Conservation (phyloP, 2,113 vertebrate genomes). For the Cottus gobio region DNA sequence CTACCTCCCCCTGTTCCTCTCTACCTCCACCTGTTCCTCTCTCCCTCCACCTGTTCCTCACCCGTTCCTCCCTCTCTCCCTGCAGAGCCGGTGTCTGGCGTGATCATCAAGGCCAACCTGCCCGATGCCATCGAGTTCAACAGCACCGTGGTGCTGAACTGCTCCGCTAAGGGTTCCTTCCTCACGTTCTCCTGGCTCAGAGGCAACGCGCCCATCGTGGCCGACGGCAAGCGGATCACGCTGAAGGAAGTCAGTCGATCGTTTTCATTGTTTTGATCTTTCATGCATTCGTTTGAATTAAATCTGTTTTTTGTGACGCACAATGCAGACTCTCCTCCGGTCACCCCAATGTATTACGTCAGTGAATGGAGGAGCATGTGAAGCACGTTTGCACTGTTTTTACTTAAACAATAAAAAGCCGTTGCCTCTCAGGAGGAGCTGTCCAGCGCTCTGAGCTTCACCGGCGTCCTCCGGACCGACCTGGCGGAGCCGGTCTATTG, state of each 20-base stretch:
- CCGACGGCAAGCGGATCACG: slow-evolving; percentile 10
- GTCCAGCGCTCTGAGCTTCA: slow-evolving; percentile 63
- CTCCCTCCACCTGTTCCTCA: no score
- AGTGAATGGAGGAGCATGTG: no score
- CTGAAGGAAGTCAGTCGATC: slow-evolving; percentile 9
- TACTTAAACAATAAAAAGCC: no score
- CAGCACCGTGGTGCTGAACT: slow-evolving; percentile 74
- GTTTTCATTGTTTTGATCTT: no score
- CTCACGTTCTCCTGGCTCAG: slow-evolving; percentile 74
- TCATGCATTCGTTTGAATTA: not conserved
- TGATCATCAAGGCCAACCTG: slow-evolving; percentile 46
- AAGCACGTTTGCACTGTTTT: not conserved
- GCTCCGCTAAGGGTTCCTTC: slow-evolving; percentile 73
- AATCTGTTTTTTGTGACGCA: not conserved
- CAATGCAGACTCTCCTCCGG: not conserved
- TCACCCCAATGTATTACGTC: no score
- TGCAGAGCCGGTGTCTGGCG: slow-evolving; percentile 70
- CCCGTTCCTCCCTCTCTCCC: not conserved
- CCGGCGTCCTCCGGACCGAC: slow-evolving; percentile 54
- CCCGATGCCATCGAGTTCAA: slow-evolving; percentile 68
- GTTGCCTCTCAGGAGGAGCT: not conserved
- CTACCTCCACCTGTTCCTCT: no score
- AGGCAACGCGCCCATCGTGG: not conserved
- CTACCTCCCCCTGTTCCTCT: no score
- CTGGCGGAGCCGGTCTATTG: slow-evolving; percentile 70